Evolutionary conservation across 2,113 vertebrate species (phyloP).

Genomic region (Nerophis ophidion): DNA sequence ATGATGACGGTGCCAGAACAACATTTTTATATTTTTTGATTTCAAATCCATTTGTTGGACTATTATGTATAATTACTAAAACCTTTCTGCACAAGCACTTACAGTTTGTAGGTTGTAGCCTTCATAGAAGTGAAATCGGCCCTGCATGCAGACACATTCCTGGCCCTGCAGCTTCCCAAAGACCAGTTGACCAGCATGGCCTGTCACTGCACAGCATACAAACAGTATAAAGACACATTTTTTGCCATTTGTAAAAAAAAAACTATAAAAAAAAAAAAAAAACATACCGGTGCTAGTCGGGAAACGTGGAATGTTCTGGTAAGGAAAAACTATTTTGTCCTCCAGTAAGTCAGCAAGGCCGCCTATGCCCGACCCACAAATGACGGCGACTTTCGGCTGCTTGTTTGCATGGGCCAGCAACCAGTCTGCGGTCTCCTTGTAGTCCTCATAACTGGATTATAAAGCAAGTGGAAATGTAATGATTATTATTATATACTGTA

Average conservation of each 20-base stretch:
- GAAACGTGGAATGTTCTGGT: constrained; percentile 75
- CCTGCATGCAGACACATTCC: constrained; percentile 75
- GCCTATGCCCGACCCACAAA: constrained; percentile 81
- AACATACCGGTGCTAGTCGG: constrained; percentile 65
- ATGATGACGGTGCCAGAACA: no score
- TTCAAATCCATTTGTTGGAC: no score
- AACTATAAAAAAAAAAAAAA: not conserved
- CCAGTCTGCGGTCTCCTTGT: constrained; percentile 70
- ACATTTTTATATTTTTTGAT: no score
- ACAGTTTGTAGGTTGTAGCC: constrained; percentile 68
- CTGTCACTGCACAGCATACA: constrained; percentile 54
- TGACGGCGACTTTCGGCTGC: constrained; percentile 69
- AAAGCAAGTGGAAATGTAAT: not conserved
- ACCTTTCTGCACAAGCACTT: constrained; percentile 8
- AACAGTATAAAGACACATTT: constrained; percentile 3
- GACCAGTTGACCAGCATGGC: constrained; percentile 70
- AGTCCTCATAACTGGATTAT: constrained; percentile 66
- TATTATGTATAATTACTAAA: no score
- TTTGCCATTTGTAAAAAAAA: not conserved
- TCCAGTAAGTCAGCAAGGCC: constrained; percentile 67
- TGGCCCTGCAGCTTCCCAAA: constrained; percentile 66
- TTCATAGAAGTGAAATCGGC: constrained; percentile 76
- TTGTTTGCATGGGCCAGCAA: constrained; percentile 44
- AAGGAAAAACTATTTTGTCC: constrained; percentile 55
- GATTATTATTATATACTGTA: not conserved